These are phyloP conservation scores for Hylaeus volcanicus DNA, from an alignment of 1,140 invertebrate genomes.

Conservation along the genomic window DNA sequence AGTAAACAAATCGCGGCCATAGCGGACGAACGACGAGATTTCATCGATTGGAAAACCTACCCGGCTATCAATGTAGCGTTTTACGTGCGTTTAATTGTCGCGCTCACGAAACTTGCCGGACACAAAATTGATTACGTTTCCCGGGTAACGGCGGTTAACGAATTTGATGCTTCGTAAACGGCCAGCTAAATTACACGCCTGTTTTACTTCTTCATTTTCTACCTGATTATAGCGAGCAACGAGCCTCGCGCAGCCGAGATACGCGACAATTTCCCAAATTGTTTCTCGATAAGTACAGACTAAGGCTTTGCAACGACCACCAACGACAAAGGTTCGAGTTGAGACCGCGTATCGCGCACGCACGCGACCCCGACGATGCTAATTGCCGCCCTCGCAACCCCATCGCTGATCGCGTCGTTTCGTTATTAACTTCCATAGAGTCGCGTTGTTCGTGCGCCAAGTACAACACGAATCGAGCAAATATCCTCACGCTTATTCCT, in stretches of 20 bases:
- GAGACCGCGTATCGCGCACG: too few species aligned
- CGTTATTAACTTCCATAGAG: too few species aligned
- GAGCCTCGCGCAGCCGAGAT: background rate
- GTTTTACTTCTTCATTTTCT: constrained; percentile 57
- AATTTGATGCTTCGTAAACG: constrained; percentile 35
- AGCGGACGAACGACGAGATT: background rate
- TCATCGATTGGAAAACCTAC: background rate
- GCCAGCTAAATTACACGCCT: constrained; percentile 47
- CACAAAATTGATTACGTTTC: constrained; percentile 51
- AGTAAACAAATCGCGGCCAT: background rate
- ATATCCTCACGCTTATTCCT: too few species aligned
- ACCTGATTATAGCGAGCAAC: constrained; percentile 43
- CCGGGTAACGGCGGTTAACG: constrained; percentile 30
- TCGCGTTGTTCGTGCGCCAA: too few species aligned
- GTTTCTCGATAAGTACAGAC: background rate
- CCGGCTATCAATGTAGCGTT: background rate
- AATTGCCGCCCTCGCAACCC: too few species aligned
- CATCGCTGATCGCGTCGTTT: too few species aligned
- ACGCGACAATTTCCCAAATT: constrained; percentile 21
- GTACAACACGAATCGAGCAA: too few species aligned
- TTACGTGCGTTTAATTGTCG: constrained; percentile 13
- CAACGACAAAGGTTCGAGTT: too few species aligned
- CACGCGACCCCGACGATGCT: background rate
- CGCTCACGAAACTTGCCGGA: constrained; percentile 20
- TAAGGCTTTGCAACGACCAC: too few species aligned